Evolutionary conservation across 2,888 invertebrate genomes (phyloP), one percentile per base, ranked within the genome.

Genomic region (Copidosoma aretas): DNA sequence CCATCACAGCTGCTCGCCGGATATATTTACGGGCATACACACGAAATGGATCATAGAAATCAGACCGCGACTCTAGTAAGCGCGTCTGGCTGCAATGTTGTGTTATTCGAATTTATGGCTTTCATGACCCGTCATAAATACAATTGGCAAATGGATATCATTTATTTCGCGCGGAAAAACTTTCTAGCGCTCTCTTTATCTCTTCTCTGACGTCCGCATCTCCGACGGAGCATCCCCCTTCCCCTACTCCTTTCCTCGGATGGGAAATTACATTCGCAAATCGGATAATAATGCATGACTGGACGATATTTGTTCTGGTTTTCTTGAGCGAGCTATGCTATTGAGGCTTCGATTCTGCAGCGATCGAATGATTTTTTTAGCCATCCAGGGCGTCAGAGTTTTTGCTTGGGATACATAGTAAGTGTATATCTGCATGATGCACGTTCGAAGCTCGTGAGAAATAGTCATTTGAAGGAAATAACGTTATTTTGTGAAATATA

Each of bases 1-100:
- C 32, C 32, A 32, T 32, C 32, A 5, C 32, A 32, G 32, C 32
- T 32, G 32, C 8, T 32, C 32, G 32, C 32, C 32, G 32, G 8
- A 8, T 32, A 8, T 32, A 32, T 32, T 32, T 8, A 32, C 32
- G 8, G 4, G 8, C 8, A 32, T 32, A 46, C 17, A 46, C 43
- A 46, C 43, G 57, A 64, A 64, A 64, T 64, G 41, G 59, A 64
- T 64, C 41, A 59, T 58, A 59, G 52, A 59, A 64, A 64, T 57
- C 59, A 57, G 59, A 64, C 41, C 58, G 39, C n/a, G 25, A 64
- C 25, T 56, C 25, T 32, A 46, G 46, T 56, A 25, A 32, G 43
- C 8, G 43, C 43, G 15, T 17, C 43, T 3, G 12, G 43, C 17
- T n/a, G n/a, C n/a, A n/a, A n/a, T n/a, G 43, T 46, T 46, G 49